These are phyloP conservation scores for Athene noctua DNA, from an alignment of 2,113 vertebrate genomes.

Conservation along the genomic window DNA sequence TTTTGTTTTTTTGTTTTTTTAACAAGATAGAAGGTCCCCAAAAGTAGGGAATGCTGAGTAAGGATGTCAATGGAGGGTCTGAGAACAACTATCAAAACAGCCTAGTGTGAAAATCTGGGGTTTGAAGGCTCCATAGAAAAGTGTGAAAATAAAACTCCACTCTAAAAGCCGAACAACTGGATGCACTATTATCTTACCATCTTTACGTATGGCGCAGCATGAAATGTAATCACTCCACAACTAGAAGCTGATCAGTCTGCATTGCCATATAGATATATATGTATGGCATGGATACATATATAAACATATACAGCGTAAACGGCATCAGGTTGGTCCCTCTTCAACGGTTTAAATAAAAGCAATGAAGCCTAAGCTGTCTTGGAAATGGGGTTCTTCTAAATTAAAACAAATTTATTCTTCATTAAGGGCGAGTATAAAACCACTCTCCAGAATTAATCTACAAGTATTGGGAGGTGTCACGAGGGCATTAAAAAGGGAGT, in stretches of 20 bases:
- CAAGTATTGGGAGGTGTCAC: neutral
- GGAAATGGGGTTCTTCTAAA: neutral
- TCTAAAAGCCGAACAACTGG: conserved; percentile 52
- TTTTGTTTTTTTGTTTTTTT: conserved; percentile 72
- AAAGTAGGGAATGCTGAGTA: conserved; percentile 81
- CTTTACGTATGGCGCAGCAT: conserved; percentile 29
- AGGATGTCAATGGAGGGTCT: conserved; percentile 74
- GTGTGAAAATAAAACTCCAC: conserved; percentile 60
- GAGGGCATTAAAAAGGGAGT: neutral
- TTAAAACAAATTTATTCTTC: neutral
- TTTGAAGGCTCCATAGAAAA: conserved; percentile 71
- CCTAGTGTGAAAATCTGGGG: conserved; percentile 70
- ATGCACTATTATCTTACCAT: conserved; percentile 27
- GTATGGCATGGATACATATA: conserved; percentile 59
- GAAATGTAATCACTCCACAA: conserved; percentile 27
- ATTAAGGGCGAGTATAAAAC: neutral
- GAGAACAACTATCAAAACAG: conserved; percentile 73
- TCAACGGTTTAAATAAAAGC: neutral
- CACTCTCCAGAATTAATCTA: neutral
- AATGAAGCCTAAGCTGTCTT: conserved; percentile 10
- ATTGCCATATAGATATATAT: conserved; percentile 59
- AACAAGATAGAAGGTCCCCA: conserved; percentile 85
- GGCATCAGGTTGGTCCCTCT: conserved; percentile 53
- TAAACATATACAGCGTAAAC: conserved; percentile 56
- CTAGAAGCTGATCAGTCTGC: conserved; percentile 34